These are phyloP conservation scores for Adelognathus sp. DNA, from an alignment of 2,888 invertebrate genomes.

Conservation along the genomic window DNA sequence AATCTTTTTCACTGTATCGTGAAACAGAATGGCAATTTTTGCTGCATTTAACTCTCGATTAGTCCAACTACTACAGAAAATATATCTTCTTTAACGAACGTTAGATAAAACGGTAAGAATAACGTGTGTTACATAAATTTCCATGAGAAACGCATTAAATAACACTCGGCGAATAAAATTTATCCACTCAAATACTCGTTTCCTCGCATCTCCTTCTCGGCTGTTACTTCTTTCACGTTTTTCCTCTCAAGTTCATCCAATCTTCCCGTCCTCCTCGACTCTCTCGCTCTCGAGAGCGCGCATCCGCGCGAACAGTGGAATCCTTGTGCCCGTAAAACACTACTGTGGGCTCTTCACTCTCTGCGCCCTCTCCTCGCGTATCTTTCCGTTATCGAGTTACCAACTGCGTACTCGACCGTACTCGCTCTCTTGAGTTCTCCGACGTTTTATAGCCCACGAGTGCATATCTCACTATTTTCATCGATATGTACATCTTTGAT, in stretches of 20 bases:
- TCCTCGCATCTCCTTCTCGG: background rate
- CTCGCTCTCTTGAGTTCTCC: conserved; percentile 41
- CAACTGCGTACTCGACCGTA: conserved; percentile 54
- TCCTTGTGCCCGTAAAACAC: conserved; percentile 54
- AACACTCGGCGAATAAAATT: background rate
- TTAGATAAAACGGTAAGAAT: background rate
- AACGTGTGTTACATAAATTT: background rate
- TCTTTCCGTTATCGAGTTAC: conserved; percentile 58
- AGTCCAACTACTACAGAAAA: no score
- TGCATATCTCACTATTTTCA: background rate
- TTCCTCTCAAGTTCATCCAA: conserved; percentile 21
- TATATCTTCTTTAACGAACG: background rate
- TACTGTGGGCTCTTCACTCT: conserved; percentile 55
- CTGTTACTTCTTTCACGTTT: conserved; percentile 21
- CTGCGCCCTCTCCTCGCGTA: conserved; percentile 51
- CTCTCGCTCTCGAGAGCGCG: no score
- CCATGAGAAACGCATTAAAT: background rate
- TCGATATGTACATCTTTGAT: background rate
- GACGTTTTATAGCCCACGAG: background rate
- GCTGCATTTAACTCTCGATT: no score
- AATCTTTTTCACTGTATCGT: no score
- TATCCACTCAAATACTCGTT: background rate
- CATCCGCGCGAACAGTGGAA: conserved; percentile 48
- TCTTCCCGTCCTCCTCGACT: conserved; percentile 18
- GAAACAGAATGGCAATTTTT: no score